These are phyloP conservation scores for Choreutis nemorana DNA, from an alignment of 2,888 invertebrate species.

Conservation along the genomic window DNA sequence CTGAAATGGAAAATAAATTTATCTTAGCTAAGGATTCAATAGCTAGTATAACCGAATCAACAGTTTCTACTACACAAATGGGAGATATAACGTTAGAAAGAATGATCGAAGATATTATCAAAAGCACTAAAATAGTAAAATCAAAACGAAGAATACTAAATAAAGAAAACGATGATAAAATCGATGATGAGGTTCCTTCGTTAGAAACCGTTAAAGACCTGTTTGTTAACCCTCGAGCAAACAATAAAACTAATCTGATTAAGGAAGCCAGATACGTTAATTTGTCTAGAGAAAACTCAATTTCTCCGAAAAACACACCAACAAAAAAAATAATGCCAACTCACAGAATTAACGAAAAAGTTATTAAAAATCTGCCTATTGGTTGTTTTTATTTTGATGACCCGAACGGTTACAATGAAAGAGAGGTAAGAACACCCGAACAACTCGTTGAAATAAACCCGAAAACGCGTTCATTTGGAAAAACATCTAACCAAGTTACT, in stretches of 20 bases:
- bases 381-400: constrained; percentile 56
- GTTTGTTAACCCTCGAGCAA: constrained; percentile 48
- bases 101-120: constrained; percentile 70
- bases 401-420: constrained; percentile 54
- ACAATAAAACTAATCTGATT: constrained; percentile 46
- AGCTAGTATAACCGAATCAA: constrained; percentile 41
- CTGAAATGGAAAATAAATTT: constrained; percentile 61
- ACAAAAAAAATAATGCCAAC: constrained; percentile 37
- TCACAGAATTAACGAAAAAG: constrained; percentile 39
- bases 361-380: constrained; percentile 50
- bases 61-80: constrained; percentile 61
- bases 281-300: constrained; percentile 50
- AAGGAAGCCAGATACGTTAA: constrained; percentile 53
- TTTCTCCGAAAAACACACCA: constrained; percentile 47
- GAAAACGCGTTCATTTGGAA: constrained; percentile 15
- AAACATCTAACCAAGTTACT: constrained; percentile 19
- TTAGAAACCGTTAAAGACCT: constrained; percentile 38
- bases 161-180: constrained; percentile 19
- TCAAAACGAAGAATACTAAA: constrained; percentile 42
- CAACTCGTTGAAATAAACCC: constrained; percentile 20
- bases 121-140: constrained; percentile 62
- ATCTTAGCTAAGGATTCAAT: constrained; percentile 43
- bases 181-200: constrained; percentile 33
- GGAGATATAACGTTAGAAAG: constrained; percentile 62
- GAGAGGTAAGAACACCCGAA: constrained; percentile 58